These are phyloP conservation scores for Sebastes trivittatus DNA, from an alignment of 2,797 vertebrate genomes.

Conservation along the genomic window DNA sequence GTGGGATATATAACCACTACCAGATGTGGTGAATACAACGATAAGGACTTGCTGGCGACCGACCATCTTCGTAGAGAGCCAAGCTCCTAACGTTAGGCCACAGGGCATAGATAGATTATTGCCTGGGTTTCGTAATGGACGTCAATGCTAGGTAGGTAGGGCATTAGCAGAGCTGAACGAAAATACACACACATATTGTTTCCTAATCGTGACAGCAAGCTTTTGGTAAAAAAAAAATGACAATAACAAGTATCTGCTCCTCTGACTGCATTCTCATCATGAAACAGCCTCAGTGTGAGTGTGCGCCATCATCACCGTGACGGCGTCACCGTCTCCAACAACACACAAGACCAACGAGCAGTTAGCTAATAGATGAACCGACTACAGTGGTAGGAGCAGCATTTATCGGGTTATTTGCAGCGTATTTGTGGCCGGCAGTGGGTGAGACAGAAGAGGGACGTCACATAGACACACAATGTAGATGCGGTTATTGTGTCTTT, in stretches of 20 bases:
- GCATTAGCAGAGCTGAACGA: slow-evolving; percentile 1
- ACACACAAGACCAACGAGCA: slow-evolving; percentile 77
- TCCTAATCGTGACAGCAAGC: not conserved
- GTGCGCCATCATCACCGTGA: slow-evolving; percentile 81
- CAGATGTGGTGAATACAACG: slow-evolving; percentile 13
- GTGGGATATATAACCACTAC: not conserved
- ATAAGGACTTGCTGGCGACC: slow-evolving; percentile 39
- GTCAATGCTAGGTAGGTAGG: slow-evolving; percentile 4
- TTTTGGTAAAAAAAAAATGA: not conserved
- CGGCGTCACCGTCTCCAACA: slow-evolving; percentile 76
- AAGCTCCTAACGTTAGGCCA: slow-evolving; percentile 71
- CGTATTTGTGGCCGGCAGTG: slow-evolving; percentile 17
- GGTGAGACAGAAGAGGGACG: slow-evolving; percentile 27
- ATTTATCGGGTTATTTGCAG: slow-evolving; percentile 11
- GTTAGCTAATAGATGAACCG: slow-evolving; percentile 58
- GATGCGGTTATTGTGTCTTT: slow-evolving; percentile 75
- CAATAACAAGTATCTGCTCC: slow-evolving; percentile 4
- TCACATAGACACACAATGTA: slow-evolving; percentile 42
- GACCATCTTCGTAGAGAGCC: slow-evolving; percentile 55
- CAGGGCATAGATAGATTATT: slow-evolving; percentile 66
- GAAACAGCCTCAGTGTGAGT: slow-evolving; percentile 69
- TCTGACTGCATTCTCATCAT: slow-evolving; percentile 56
- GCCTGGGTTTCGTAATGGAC: slow-evolving; percentile 66
- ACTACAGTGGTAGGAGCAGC: slow-evolving; percentile 25
- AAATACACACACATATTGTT: not conserved